Evolutionary conservation across 2,888 invertebrate genomes (phyloP).

Genomic region (Cephus rjabovi): DNA sequence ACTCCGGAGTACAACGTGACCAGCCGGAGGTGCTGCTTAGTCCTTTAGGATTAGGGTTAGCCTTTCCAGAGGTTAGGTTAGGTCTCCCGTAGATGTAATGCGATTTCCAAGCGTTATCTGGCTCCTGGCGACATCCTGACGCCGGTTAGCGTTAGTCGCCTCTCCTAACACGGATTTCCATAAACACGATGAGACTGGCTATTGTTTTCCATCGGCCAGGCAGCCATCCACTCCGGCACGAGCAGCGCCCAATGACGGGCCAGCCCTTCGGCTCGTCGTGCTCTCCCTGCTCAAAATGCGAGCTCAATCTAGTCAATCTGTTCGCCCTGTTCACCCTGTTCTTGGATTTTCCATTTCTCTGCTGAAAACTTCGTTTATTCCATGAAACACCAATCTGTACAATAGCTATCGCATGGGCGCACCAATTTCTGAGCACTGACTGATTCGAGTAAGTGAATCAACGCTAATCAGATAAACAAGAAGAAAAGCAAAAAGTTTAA

Average conservation of each 20-base stretch:
- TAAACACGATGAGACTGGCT: constrained; percentile 52
- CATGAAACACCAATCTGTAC: not conserved
- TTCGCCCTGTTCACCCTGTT: not conserved
- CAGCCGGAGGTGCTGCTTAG: not conserved
- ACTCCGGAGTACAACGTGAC: not conserved
- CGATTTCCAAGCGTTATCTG: constrained; percentile 65
- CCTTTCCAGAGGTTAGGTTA: not conserved
- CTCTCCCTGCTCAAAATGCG: not conserved
- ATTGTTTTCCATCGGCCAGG: constrained; percentile 46
- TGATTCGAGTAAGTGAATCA: too few species aligned
- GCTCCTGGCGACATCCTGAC: constrained; percentile 43
- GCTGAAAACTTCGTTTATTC: not conserved
- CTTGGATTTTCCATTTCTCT: not conserved
- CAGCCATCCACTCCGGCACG: not conserved
- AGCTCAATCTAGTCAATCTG: not conserved
- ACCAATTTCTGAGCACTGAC: too few species aligned
- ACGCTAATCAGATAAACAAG: too few species aligned
- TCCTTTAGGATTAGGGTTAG: not conserved
- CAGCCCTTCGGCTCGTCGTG: not conserved
- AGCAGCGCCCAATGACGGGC: not conserved
- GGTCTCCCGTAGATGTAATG: constrained; percentile 45
- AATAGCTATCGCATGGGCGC: too few species aligned
- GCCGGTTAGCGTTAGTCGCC: constrained; percentile 13
- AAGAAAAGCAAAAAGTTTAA: too few species aligned
- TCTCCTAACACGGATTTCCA: constrained; percentile 54